Percentiles rank a stretch among this genome's conserved stretches.
These are phyloP conservation scores for Aplocera efformata DNA, from an alignment of 2,888 invertebrate genomes.

Conservation along the genomic window DNA sequence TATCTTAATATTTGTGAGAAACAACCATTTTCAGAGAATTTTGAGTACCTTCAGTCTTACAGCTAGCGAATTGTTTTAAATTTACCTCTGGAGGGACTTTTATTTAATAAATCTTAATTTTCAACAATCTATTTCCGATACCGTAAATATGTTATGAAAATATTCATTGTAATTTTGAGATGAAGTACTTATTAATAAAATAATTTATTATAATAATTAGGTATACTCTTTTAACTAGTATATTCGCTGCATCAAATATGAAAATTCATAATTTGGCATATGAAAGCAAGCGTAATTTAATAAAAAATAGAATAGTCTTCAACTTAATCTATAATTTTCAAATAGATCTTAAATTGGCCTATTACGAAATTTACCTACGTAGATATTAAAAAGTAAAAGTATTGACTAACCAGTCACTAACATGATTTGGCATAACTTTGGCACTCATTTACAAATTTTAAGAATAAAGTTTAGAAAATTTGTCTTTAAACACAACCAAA, in stretches of 20 bases:
- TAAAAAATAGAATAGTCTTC: not conserved
- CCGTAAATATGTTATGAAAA: slow-evolving; percentile 58
- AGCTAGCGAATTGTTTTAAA: slow-evolving; percentile 71
- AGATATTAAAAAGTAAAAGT: slow-evolving; percentile 15
- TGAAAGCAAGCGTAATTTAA: slow-evolving; percentile 15
- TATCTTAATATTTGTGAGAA: slow-evolving; percentile 18
- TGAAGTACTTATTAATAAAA: slow-evolving; percentile 53
- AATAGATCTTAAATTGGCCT: not conserved
- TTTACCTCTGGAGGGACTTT: slow-evolving; percentile 74
- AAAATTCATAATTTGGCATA: slow-evolving; percentile 23
- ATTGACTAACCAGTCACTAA: slow-evolving; percentile 24
- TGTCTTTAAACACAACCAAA: slow-evolving; percentile 74
- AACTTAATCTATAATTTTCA: no score
- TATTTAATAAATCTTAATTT: slow-evolving; percentile 58
- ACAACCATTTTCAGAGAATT: slow-evolving; percentile 44
- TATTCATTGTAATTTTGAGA: slow-evolving; percentile 57
- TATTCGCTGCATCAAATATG: slow-evolving; percentile 22
- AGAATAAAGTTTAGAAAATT: slow-evolving; percentile 47
- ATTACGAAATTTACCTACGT: slow-evolving; percentile 12
- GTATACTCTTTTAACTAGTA: slow-evolving; percentile 5
- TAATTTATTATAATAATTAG: slow-evolving; percentile 32
- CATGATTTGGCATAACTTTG: slow-evolving; percentile 57
- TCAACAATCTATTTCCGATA: slow-evolving; percentile 50
- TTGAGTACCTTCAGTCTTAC: slow-evolving; percentile 70
- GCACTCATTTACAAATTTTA: slow-evolving; percentile 47